Base-by-base conservation (phyloP, 2,888 invertebrate genomes). In the Thalpophila matura region DNA sequence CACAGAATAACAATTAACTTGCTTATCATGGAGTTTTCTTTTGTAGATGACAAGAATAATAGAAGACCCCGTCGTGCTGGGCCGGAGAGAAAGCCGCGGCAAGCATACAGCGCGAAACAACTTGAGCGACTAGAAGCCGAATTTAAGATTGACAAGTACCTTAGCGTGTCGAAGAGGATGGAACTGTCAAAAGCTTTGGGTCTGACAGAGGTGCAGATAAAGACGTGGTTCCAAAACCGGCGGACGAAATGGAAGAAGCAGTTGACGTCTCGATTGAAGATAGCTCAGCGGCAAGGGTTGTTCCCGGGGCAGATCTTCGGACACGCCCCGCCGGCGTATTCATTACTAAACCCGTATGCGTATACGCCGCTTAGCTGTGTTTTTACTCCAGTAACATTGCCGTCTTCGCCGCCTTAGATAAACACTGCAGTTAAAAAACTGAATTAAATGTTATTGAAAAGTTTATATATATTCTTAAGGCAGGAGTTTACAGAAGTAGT, bases 211-310 rank as follows among this genome's bases (percentile, higher is more conserved):
- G 99, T 99, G 0, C 99, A 99, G 93, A 99, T 99, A 76, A 99
- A 99, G 89, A 99, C 99, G 0, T 99, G 99, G 99, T 99, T 99
- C 88, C 98, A 99, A 91, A 99, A 99, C 87, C 96, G 99, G 60
- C 95, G 99, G 67, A 99, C 99, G 0, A 99, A 99, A 88, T 99
- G 99, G 99, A 99, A 99, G 93, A 99, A 99, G 83, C 99, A 99
- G 86, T 92, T 99, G 82, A 98, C 99, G 0, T 98, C 98, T 0
- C 95, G 98, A 3, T 91, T 99, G 70, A 98, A 98, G 89, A 97
- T 98, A 89, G 98, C 98, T 0, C 98, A 98, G 84, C 94, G 98
- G 1, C 98, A 98, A 85, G 98, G 98, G 0, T 85, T 98, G 26
- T 97, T 97, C 81, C 96, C 96, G 0, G 96, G 96, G 0, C 96